Conservation (phyloP, 2,797 vertebrate species). For the Clarias platycephalus region DNA sequence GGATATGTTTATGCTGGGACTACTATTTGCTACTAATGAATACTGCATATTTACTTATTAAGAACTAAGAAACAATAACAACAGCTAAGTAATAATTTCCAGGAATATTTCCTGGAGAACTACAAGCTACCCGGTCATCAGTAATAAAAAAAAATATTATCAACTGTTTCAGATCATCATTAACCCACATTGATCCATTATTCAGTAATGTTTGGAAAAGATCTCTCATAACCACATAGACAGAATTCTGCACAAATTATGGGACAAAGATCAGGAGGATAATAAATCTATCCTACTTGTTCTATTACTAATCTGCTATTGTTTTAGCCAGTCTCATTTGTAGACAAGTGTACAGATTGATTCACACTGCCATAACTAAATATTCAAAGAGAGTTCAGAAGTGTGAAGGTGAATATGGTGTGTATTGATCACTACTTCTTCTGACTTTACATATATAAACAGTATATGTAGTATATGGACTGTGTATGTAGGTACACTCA, state of each 20-base stretch:
- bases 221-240: neutral
- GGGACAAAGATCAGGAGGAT: neutral
- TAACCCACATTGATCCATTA: neutral
- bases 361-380: neutral
- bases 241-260: neutral
- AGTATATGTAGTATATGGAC: no score
- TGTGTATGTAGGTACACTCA: no score
- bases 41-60: neutral
- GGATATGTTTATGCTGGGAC: neutral
- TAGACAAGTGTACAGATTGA: neutral
- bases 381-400: neutral
- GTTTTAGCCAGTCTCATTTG: neutral
- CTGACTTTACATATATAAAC: neutral
- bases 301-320: no score
- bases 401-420: neutral
- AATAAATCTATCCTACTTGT: neutral
- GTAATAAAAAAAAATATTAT: conserved; percentile 1
- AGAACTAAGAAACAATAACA: neutral
- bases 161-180: neutral
- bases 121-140: neutral
- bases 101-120: neutral
- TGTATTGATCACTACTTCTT: neutral
- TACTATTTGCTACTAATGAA: neutral
- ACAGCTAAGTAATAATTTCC: neutral
- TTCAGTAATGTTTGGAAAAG: neutral